phyloP scores from a whole-genome alignment of 2,888 invertebrate species.

The Cephus sareptanus region DNA sequence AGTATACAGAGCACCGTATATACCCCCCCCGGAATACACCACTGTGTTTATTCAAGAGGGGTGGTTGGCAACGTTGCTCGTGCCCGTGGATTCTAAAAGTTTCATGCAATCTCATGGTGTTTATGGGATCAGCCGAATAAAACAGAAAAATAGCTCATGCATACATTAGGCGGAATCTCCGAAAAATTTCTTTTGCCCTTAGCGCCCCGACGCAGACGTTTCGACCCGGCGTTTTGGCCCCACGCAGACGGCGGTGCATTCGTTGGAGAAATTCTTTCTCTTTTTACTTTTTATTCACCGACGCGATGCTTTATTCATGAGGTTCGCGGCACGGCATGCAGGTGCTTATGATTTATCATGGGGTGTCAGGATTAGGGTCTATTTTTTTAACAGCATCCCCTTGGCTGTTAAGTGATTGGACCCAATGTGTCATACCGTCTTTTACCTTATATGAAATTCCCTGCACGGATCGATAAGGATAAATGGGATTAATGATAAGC shows the following conservation, averaged over 20 bases:
- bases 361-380: background rate
- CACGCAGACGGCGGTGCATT: slow-evolving; percentile 5
- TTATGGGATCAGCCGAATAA: slow-evolving; percentile 23
- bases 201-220: background rate
- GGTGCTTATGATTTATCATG: slow-evolving; percentile 17
- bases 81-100: slow-evolving; percentile 17
- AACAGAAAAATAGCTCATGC: slow-evolving; percentile 23
- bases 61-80: background rate
- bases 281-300: background rate
- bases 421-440: background rate
- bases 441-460: background rate
- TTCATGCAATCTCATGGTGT: slow-evolving; percentile 24
- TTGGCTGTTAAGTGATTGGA: background rate
- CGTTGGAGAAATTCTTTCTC: background rate
- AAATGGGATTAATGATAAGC: background rate
- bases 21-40: background rate
- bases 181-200: slow-evolving; percentile 12
- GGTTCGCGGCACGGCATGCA: slow-evolving; percentile 5
- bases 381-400: background rate
- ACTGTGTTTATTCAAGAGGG: background rate
- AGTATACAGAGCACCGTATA: background rate
- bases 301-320: slow-evolving; percentile 15
- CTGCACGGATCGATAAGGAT: background rate
- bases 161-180: slow-evolving; percentile 14
- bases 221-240: background rate